Evolutionary conservation across 2,888 invertebrate genomes (phyloP).

Genomic region (Agonum fuliginosum): DNA sequence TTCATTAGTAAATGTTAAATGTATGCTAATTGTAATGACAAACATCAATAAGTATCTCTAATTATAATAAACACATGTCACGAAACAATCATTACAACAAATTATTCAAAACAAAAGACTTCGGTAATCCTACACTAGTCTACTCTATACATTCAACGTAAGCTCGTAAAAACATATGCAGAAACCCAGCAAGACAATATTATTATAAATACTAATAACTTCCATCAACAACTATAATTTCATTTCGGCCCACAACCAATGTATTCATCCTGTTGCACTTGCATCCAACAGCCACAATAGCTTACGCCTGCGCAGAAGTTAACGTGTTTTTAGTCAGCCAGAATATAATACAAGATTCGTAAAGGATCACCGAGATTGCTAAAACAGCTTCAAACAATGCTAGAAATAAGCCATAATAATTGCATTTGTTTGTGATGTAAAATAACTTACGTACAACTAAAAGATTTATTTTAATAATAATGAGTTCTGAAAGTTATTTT

Average conservation of each 20-base stretch:
- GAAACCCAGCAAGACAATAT: conserved; percentile 10
- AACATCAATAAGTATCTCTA: conserved; percentile 23
- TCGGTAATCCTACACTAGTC: background rate
- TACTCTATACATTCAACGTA: background rate
- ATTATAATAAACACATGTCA: conserved; percentile 36
- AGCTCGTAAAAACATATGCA: conserved; percentile 5
- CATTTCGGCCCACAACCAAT: conserved; percentile 44
- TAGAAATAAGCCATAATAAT: background rate
- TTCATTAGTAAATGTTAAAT: conserved; percentile 30
- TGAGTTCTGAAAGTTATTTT: too few relatives aligned
- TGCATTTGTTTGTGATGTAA: background rate
- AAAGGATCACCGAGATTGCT: conserved; percentile 3
- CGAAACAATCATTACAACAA: conserved; percentile 20
- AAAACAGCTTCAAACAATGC: background rate
- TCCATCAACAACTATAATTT: conserved; percentile 48
- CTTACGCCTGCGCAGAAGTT: conserved; percentile 3
- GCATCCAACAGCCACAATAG: conserved; percentile 13
- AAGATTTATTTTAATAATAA: too few relatives aligned
- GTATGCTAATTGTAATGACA: conserved; percentile 21
- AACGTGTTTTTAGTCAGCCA: background rate
- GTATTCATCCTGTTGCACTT: background rate
- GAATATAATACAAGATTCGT: background rate
- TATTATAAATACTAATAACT: conserved; percentile 49
- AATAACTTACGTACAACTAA: too few relatives aligned
- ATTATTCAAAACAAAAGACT: conserved; percentile 17